Evolutionary conservation across 2,113 vertebrate species (phyloP).

Genomic region (Xiphophorus maculatus): DNA sequence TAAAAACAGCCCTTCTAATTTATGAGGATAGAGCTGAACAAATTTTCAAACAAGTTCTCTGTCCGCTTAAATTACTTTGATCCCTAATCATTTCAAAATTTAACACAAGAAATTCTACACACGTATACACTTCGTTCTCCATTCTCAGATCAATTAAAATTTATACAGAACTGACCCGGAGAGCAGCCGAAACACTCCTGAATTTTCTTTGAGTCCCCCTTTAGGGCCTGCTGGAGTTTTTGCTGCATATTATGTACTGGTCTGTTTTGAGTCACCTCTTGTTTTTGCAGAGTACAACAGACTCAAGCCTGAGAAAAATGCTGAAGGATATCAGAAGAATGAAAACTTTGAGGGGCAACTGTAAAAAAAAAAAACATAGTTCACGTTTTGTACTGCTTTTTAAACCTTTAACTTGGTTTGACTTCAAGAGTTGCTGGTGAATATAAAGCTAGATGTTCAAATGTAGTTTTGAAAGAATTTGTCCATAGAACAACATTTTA

Average conservation of each 20-base stretch:
- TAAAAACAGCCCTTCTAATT: conserved; percentile 7
- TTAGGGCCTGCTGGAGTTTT: not conserved
- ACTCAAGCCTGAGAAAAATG: not conserved
- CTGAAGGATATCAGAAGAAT: too few species aligned
- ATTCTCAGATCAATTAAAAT: conserved; percentile 37
- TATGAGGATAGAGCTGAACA: not conserved
- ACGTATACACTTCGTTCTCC: not conserved
- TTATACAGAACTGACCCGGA: conserved; percentile 21
- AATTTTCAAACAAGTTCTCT: not conserved
- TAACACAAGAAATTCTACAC: not conserved
- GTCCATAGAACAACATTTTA: not conserved
- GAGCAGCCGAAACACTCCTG: conserved; percentile 21
- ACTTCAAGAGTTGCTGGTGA: not conserved
- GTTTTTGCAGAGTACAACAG: not conserved
- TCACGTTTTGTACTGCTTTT: not conserved
- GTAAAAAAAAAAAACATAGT: not conserved
- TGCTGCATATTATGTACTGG: conserved; percentile 1
- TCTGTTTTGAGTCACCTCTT: not conserved
- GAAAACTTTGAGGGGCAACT: too few species aligned
- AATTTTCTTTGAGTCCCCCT: not conserved
- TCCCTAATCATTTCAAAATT: conserved; percentile 20
- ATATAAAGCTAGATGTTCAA: not conserved
- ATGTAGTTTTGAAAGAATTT: not conserved
- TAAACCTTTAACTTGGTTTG: not conserved
- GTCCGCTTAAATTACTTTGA: conserved; percentile 10